These are phyloP conservation scores for Thymelicus sylvestris DNA, from an alignment of 2,888 invertebrate genomes.

Conservation along the genomic window DNA sequence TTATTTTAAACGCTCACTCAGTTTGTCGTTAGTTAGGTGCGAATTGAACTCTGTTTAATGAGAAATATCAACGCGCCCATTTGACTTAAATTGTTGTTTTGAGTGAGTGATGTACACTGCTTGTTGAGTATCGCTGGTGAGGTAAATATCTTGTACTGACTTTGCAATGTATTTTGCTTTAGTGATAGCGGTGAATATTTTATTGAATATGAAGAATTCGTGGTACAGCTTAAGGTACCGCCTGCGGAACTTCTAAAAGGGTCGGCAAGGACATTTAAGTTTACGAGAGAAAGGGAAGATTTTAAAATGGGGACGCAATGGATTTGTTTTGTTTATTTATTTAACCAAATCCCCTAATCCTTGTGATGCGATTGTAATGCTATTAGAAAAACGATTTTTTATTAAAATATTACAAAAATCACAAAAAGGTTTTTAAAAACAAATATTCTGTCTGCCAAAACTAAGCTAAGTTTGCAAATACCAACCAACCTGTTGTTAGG, in stretches of 20 bases:
- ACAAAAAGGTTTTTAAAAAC: too few relatives aligned
- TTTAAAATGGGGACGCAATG: constrained; percentile 36
- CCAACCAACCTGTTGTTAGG: too few relatives aligned
- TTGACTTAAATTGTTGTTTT: neutral
- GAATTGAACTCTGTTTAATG: constrained; percentile 36
- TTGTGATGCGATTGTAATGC: neutral
- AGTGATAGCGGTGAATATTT: neutral
- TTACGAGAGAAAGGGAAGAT: constrained; percentile 37
- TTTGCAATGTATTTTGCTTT: constrained; percentile 3
- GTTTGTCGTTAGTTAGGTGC: constrained; percentile 38
- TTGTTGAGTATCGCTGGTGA: neutral
- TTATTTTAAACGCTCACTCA: constrained; percentile 35
- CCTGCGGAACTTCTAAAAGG: constrained; percentile 25
- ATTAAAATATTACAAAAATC: neutral
- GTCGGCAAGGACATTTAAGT: constrained; percentile 35
- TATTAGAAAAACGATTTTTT: neutral
- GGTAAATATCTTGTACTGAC: neutral
- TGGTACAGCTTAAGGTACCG: constrained; percentile 24
- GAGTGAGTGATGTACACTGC: constrained; percentile 2
- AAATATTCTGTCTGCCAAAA: too few relatives aligned
- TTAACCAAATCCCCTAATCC: neutral
- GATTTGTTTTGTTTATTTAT: constrained; percentile 27
- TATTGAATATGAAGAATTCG: neutral
- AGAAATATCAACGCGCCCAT: constrained; percentile 11
- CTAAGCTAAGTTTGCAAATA: too few relatives aligned